A percentile compares a stretch with the other conserved stretches of the same genome.
phyloP scores from a whole-genome alignment of 2,113 vertebrate genomes.

The Montifringilla adamsi region DNA sequence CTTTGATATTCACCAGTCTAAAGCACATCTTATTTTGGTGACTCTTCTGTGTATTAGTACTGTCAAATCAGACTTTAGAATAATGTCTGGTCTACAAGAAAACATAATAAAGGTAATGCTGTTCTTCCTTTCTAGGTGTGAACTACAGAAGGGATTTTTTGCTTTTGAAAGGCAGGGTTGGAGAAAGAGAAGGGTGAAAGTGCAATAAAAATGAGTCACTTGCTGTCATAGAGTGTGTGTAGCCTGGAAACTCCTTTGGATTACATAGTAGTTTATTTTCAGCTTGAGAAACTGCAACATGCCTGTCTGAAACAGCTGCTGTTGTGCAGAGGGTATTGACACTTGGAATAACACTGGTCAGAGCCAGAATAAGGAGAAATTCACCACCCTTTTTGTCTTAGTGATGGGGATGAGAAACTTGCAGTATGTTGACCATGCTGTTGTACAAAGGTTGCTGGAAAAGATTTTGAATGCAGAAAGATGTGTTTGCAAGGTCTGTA shows the following conservation, averaged over 20 bases:
- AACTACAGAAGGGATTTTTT: not conserved
- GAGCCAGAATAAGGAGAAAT: not conserved
- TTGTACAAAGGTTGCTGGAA: not conserved
- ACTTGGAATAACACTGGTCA: not conserved
- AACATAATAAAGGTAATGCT: not conserved
- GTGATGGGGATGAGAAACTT: not conserved
- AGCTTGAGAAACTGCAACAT: not conserved
- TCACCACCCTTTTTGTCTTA: not conserved
- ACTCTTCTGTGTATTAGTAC: not conserved
- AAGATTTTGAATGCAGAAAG: not conserved
- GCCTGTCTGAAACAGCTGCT: not conserved
- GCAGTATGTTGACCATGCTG: not conserved
- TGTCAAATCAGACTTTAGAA: not conserved
- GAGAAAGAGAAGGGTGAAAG: not conserved
- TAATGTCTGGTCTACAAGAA: not conserved
- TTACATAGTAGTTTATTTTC: not conserved
- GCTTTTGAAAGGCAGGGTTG: not conserved
- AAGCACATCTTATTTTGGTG: not conserved
- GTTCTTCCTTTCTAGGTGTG: not conserved
- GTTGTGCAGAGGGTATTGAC: rapidly evolving
- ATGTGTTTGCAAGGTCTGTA: not conserved
- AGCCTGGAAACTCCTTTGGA: not conserved
- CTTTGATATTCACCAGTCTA: not conserved
- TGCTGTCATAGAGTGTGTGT: rapidly evolving
- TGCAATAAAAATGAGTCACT: not conserved